Conservation (phyloP, 2,113 vertebrate species). For the Melanerpes aurifrons region DNA sequence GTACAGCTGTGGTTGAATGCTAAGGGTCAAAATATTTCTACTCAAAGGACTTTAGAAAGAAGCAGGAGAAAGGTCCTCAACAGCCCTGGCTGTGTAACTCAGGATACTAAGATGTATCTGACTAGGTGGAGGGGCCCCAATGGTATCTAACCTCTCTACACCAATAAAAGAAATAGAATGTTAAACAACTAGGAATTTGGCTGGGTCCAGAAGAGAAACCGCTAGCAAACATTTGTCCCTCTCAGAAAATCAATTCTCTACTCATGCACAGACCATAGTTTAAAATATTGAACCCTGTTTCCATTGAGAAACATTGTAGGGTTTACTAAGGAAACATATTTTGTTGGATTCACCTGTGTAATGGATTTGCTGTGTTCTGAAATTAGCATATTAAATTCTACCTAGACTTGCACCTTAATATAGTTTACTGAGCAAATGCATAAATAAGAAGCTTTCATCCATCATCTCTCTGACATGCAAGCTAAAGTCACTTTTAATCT, state of each 20-base stretch:
- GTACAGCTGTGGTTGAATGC: background rate
- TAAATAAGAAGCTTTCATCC: slow-evolving; percentile 45
- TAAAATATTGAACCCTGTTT: background rate
- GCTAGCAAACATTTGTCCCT: background rate
- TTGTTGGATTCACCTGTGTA: background rate
- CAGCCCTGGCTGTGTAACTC: background rate
- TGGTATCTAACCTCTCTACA: background rate
- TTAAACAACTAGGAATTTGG: background rate
- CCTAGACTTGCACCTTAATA: slow-evolving; percentile 4
- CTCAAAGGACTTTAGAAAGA: background rate
- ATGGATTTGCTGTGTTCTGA: slow-evolving; percentile 23
- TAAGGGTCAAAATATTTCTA: background rate
- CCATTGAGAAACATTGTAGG: background rate
- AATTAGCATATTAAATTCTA: slow-evolving; percentile 33
- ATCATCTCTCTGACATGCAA: slow-evolving; percentile 38
- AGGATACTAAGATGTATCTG: background rate
- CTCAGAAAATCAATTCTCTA: background rate
- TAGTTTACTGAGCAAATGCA: slow-evolving; percentile 48
- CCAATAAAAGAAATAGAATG: background rate
- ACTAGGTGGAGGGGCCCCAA: background rate
- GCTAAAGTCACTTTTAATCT: slow-evolving; percentile 57
- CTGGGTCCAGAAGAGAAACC: background rate
- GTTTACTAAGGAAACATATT: background rate
- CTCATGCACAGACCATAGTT: background rate
- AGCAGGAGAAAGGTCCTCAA: background rate